Evolutionary conservation across 2,888 invertebrate species (phyloP), one percentile per base, ranked within the genome.

Genomic region (Macropis europaea): DNA sequence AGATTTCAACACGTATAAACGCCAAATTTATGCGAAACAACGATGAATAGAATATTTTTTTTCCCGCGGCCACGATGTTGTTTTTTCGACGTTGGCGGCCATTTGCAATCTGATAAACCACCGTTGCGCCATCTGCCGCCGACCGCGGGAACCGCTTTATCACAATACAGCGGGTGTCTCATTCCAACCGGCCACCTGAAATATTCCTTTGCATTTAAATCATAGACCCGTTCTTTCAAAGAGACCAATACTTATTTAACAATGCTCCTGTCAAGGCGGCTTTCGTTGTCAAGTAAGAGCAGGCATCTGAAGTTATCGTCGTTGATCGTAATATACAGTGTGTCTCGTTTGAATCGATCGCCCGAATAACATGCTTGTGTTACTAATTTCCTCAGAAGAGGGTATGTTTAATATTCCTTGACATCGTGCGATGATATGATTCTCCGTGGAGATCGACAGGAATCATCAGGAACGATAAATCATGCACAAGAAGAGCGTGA

Each of bases 41-140:
- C 22, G 15, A 5, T 28, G 52, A 45, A 61, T 36, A 15, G 3
- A 1, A 28, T 48, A 67, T 45, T 57, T 34, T 66, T 66, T 52
- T 71, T 32, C 34, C 50, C 59, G 64, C 60, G 28, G 22, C 40
- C 32, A 38, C 19, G 36, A 67, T 68, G 54, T 59, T 67, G 61
- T 69, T 70, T 78, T 61, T 56, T 61, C n/a, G 56, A 68, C 52
- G 52, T 48, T n/a, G 36, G 57, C 63, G 66, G 77, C 77, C 81
- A 77, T 81, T 81, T 72, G 64, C 59, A 43, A 56, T 48, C 32
- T 42, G 26, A 2, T 32, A n/a, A 22, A 40, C 19, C 34, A 19
- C 15, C 11, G 6, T n/a, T 13, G 47, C 56, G 52, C 53, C 5
- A 54, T 63, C 72, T 70, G 13, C 4, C 30, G 61, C 17, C 6